Evolutionary conservation across 2,113 vertebrate genomes (phyloP).

Genomic region (Thunnus thynnus): DNA sequence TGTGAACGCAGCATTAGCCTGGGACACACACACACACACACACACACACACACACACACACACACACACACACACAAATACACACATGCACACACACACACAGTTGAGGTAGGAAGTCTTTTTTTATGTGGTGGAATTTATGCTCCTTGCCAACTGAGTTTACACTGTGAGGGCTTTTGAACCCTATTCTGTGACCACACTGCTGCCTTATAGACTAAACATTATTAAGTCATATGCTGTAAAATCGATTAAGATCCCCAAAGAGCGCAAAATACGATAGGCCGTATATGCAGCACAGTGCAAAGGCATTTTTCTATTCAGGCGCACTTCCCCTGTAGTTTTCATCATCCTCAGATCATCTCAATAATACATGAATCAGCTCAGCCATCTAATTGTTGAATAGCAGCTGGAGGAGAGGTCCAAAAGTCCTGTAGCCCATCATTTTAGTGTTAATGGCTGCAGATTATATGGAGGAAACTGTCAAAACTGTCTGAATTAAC

Average conservation of each 20-base stretch:
- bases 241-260: conserved; percentile 52
- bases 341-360: conserved; percentile 4
- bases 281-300: neutral
- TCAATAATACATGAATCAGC: conserved; percentile 37
- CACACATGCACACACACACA: neutral
- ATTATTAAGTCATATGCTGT: conserved; percentile 46
- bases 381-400: conserved; percentile 23
- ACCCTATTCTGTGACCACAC: conserved; percentile 17
- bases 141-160: conserved; percentile 23
- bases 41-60: neutral
- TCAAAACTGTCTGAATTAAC: conserved; percentile 16
- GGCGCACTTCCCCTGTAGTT: neutral
- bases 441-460: neutral
- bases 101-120: neutral
- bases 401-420: conserved; percentile 1
- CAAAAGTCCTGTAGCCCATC: neutral
- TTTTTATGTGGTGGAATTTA: conserved; percentile 33
- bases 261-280: conserved; percentile 24
- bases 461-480: neutral
- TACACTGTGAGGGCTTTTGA: conserved; percentile 19
- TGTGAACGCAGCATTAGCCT: neutral
- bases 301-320: neutral
- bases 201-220: conserved; percentile 38
- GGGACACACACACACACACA: neutral
- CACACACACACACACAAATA: neutral